phyloP scores from a whole-genome alignment of 2,888 invertebrate genomes.

The Pecten maximus region DNA sequence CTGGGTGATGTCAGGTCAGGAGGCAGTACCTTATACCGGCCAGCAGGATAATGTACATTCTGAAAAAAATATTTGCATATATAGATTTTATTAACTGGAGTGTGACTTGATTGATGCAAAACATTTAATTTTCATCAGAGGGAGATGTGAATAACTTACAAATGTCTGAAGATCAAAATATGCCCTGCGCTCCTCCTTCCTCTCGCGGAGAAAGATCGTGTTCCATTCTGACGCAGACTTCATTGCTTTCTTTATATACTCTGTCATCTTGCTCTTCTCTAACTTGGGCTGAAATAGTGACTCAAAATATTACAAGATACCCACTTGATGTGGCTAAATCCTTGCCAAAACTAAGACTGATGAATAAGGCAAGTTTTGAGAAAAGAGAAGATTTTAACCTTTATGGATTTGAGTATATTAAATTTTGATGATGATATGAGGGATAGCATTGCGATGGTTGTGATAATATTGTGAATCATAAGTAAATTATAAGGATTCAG shows the following conservation, averaged over 20 bases:
- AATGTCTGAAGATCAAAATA: slow-evolving; percentile 96
- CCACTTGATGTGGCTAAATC: too few species aligned
- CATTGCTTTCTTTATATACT: slow-evolving; percentile 80
- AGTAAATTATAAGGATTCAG: too few species aligned
- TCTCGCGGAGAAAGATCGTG: slow-evolving; percentile 89
- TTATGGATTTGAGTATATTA: too few species aligned
- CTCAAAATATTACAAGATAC: neutral
- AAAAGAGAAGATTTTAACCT: too few species aligned
- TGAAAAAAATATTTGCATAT: slow-evolving; percentile 69
- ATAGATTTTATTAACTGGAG: too few species aligned
- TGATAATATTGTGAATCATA: too few species aligned
- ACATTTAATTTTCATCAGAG: too few species aligned
- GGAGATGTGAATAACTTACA: too few species aligned
- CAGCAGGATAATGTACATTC: slow-evolving; percentile 89
- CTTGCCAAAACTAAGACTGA: too few species aligned
- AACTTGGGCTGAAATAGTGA: slow-evolving; percentile 71
- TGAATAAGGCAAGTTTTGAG: too few species aligned
- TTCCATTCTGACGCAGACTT: slow-evolving; percentile 90
- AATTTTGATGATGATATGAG: neutral
- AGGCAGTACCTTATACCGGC: slow-evolving; percentile 76
- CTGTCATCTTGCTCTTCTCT: slow-evolving; percentile 79
- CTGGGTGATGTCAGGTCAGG: slow-evolving; percentile 83
- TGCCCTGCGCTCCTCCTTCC: slow-evolving; percentile 89
- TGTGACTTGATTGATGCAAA: too few species aligned
- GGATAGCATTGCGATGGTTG: neutral